Base-by-base conservation (phyloP, 2,888 invertebrate genomes). In the Microplitis deprimator region DNA sequence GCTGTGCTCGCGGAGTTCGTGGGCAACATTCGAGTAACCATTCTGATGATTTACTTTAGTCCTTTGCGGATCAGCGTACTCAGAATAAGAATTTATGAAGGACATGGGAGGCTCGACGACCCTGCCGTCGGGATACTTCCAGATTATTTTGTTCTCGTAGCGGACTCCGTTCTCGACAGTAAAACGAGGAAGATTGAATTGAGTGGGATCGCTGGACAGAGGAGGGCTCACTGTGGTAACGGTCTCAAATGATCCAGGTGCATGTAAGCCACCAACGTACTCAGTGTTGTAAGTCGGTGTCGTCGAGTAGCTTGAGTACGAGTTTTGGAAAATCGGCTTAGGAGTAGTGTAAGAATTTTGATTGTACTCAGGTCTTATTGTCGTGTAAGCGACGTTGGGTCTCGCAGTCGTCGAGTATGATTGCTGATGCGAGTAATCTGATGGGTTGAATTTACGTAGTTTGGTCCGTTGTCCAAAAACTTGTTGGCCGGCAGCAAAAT, bases 51-150 rank as follows among this genome's bases (percentile, higher is more conserved):
- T 69, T 67, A 68, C 13, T 50, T 76, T 62, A 17, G 8, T 5
- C 7, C 73, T 79, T 70, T 83, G 82, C 0, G 75, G 69, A 6
- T 65, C 38, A 1, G 78, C 41, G 39, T 70, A 81, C 61, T 82
- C 81, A 50, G 79, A 75, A 61, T 84, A 84, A 5, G 83, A 81
- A 64, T 84, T 85, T 1, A 83, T 76, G 79, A 87, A 89, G 2
- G 89, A 85, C 3, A 79, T 88, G 1, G 88, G 86, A 0, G 81
- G 81, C 5, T 88, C 85, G 0, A 87, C 87, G 4, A 89, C 83
- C 64, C 86, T 84, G 0, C 89, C 89, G 78, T 89, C 87, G 0
- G 89, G 87, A 81, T 90, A 90, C 62, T 89, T 90, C 90, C 89
- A 89, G n/a, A 88, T 85, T 4, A 89, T 86, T 70, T 88, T 90